phyloP scores from a whole-genome alignment of 1,140 invertebrate genomes.

The Apis florea region DNA sequence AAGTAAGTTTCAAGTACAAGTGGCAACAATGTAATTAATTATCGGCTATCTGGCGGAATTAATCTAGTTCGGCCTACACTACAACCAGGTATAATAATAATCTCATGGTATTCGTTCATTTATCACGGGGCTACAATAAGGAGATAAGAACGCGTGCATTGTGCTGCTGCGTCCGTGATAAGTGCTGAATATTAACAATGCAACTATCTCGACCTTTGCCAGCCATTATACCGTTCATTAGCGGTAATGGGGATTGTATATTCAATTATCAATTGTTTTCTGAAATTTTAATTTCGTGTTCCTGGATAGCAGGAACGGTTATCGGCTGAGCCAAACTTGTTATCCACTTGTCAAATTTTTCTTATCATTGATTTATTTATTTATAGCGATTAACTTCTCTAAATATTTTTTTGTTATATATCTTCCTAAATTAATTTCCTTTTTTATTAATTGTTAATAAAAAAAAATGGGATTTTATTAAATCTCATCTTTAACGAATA shows the following conservation, averaged over 20 bases:
- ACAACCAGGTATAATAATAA: slow-evolving; percentile 1
- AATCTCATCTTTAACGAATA: too few species aligned
- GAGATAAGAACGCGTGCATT: slow-evolving; percentile 18
- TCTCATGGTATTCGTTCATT: neutral
- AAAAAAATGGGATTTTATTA: too few species aligned
- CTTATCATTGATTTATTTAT: too few species aligned
- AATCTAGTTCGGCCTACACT: neutral
- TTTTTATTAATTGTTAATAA: too few species aligned
- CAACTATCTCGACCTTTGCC: neutral
- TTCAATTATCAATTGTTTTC: slow-evolving; percentile 19
- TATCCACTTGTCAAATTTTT: too few species aligned
- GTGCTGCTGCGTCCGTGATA: slow-evolving; percentile 19
- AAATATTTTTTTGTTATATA: too few species aligned
- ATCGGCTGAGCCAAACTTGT: too few species aligned
- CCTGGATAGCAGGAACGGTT: too few species aligned
- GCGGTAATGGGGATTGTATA: neutral
- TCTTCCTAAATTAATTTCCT: too few species aligned
- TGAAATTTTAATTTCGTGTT: slow-evolving; percentile 11
- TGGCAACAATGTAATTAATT: slow-evolving; percentile 12
- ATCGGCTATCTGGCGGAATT: slow-evolving; percentile 16
- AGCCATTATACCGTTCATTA: slow-evolving; percentile 12
- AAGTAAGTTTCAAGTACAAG: neutral
- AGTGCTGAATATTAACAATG: slow-evolving; percentile 26
- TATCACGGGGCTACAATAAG: slow-evolving; percentile 3
- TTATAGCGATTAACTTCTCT: too few species aligned